These are phyloP conservation scores for Cyprinella venusta DNA, from an alignment of 2,797 vertebrate species.

Conservation along the genomic window DNA sequence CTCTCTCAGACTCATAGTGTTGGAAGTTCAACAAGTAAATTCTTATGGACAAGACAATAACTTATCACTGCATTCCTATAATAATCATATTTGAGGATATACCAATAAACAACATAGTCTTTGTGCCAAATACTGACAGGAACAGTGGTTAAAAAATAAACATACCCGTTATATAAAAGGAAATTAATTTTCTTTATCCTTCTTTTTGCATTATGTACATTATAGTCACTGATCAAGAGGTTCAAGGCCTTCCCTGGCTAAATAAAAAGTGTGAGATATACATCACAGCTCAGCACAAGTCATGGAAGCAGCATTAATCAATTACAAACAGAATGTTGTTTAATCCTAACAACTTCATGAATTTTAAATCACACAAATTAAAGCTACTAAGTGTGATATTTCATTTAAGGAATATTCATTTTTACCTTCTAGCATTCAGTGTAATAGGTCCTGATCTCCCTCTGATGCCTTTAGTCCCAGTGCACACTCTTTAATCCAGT, in stretches of 20 bases:
- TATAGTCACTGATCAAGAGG: not conserved
- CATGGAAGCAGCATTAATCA: not conserved
- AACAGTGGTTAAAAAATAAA: not conserved
- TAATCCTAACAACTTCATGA: not conserved
- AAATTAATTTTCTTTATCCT: not conserved
- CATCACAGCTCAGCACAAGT: constrained; percentile 15
- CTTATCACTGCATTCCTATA: not conserved
- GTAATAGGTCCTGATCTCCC: constrained; percentile 63
- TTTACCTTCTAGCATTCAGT: constrained; percentile 65
- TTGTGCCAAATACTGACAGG: not conserved
- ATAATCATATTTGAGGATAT: constrained; percentile 2
- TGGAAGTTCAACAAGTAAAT: not conserved
- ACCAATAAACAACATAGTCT: not conserved
- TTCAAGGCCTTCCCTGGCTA: not conserved
- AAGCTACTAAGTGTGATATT: not conserved
- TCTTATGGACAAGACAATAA: not conserved
- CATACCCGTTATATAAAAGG: not conserved
- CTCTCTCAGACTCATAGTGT: not conserved
- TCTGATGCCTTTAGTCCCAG: constrained; percentile 66
- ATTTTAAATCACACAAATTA: not conserved
- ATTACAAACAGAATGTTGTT: constrained; percentile 7
- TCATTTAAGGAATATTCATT: not conserved
- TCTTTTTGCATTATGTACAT: not conserved
- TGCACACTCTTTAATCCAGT: constrained; percentile 70
- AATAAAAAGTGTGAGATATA: not conserved